Evolutionary conservation across 2,113 vertebrate species (phyloP), one percentile per base, ranked within the genome.

Genomic region (Alectura lathami): DNA sequence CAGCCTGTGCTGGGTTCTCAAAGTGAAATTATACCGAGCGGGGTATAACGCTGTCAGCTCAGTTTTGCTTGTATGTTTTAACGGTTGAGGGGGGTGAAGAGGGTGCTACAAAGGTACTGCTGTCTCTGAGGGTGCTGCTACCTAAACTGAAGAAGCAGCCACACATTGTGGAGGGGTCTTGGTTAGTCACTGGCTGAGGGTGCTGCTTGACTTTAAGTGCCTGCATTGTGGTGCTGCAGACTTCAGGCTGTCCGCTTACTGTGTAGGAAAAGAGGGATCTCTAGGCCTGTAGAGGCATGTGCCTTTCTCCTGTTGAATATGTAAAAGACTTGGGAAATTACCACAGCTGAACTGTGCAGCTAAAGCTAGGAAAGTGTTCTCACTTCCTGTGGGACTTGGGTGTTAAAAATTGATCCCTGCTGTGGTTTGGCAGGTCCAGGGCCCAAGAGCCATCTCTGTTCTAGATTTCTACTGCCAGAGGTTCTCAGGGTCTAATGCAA

Each of bases 1-100:
- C 1, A 1, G n/a, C 27, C 3, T 3, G 3, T 0, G 0, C 48
- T 75, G 26, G 48, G 21, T 48, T 75, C 24, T 29, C 45, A 27
- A 78, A 63, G 32, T 36, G 42, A 67, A 80, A 80, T 66, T 24
- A 4, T 16, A n/a, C 45, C 20, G 36, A 36, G 45, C 78, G 38
- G n/a, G 17, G 2, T 36, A 22, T 68, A 54, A 70, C 62, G 50
- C 51, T 69, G 51, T 45, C 8, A 3, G 38, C 50, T 70, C 17
- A 18, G 43, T 88, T 82, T 60, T 91, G 14, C 29, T 47, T 74
- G 8, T 0, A 0, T 29, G 15, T 43, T 75, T 79, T 85, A 51
- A 48, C 34, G 59, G 8, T 23, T 32, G 56, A 70, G 32, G 10
- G 34, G 24, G 3, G 18, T 13, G 21, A 81, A 48, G 40, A 21